Evolutionary conservation across 2,113 vertebrate genomes (phyloP).

Genomic region (Jaculus jaculus): DNA sequence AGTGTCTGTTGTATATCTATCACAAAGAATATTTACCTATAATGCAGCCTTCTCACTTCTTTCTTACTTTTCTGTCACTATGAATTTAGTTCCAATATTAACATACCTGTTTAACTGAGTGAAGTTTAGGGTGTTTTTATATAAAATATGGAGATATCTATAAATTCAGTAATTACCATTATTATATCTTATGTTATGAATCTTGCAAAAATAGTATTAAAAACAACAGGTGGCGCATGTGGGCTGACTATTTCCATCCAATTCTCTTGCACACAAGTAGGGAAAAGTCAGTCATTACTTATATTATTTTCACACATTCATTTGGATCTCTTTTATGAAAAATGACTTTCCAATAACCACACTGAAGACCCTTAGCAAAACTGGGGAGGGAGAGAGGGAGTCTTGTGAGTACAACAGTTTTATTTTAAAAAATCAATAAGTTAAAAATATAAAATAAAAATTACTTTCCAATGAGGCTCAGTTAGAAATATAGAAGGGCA

Average conservation of each 20-base stretch:
- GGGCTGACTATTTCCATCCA: neutral
- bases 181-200: conserved; percentile 1
- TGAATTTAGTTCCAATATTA: conserved; percentile 24
- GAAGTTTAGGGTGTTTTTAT: neutral
- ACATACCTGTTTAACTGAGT: neutral
- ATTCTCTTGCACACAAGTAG: neutral
- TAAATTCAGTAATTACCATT: conserved; percentile 25
- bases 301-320: conserved; percentile 6
- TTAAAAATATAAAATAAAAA: neutral
- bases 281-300: neutral
- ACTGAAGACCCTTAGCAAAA: too few relatives aligned
- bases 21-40: neutral
- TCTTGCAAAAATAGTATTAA: neutral
- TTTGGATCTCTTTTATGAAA: neutral
- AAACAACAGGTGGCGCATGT: neutral
- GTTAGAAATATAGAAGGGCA: neutral
- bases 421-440: too few relatives aligned
- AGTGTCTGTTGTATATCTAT: neutral
- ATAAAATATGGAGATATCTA: conserved; percentile 15
- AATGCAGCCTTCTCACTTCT: neutral
- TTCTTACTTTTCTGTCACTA: neutral
- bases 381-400: too few relatives aligned
- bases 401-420: too few relatives aligned
- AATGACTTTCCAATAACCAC: neutral
- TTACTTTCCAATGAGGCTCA: neutral